Conservation (phyloP, 2,797 vertebrate genomes). For the Anas acuta region DNA sequence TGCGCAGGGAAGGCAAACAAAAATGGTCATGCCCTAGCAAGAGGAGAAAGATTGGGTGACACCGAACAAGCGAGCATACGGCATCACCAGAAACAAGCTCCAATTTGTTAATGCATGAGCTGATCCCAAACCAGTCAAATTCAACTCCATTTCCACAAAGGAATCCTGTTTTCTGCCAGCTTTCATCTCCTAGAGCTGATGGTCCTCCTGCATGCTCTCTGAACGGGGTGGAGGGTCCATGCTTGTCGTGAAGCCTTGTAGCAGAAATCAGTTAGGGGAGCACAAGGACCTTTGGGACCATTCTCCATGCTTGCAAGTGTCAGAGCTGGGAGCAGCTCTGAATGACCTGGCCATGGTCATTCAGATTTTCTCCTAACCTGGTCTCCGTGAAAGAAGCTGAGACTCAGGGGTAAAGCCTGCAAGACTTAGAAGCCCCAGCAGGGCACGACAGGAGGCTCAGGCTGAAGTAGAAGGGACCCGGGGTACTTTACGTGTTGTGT, state of each 20-base stretch:
- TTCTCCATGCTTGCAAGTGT: background rate
- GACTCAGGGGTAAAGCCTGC: background rate
- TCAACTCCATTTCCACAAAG: background rate
- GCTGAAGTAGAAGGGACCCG: background rate
- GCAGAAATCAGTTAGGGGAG: background rate
- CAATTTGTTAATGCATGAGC: background rate
- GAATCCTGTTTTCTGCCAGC: background rate
- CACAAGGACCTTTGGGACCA: background rate
- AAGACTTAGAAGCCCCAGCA: background rate
- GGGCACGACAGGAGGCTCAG: background rate
- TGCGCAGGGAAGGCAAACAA: background rate
- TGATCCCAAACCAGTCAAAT: background rate
- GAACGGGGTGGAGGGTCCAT: background rate
- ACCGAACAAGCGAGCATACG: background rate
- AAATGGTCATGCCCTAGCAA: background rate
- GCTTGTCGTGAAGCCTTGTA: rapidly evolving
- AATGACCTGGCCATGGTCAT: too few species aligned
- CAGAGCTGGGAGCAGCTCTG: background rate
- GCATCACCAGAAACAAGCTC: background rate
- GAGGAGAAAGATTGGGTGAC: slow-evolving; percentile 17
- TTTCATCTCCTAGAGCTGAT: background rate
- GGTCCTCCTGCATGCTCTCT: rapidly evolving
- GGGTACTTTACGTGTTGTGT: background rate
- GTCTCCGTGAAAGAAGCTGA: background rate
- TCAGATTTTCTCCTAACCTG: background rate